phyloP scores from a whole-genome alignment of 2,888 invertebrate genomes.

The Glyphotaelius pellucidus region DNA sequence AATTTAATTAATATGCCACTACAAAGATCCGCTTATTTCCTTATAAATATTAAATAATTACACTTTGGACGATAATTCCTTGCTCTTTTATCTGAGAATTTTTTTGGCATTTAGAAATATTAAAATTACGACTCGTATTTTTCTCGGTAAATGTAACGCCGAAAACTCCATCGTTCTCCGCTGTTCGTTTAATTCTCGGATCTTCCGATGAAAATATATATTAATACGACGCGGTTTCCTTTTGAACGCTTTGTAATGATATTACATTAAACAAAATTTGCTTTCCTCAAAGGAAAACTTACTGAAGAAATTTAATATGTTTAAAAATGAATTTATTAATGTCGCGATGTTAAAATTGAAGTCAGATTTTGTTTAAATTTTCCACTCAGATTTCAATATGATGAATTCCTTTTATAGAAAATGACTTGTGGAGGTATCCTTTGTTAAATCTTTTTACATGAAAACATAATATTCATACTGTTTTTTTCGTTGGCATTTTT shows the following conservation, averaged over 20 bases:
- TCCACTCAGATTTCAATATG: neutral
- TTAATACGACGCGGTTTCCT: slow-evolving; percentile 28
- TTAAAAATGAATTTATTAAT: slow-evolving; percentile 24
- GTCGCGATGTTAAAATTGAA: neutral
- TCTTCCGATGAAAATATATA: slow-evolving; percentile 37
- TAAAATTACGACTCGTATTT: slow-evolving; percentile 28
- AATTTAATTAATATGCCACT: slow-evolving; percentile 57
- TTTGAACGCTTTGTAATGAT: slow-evolving; percentile 47
- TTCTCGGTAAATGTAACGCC: neutral
- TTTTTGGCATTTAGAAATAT: slow-evolving; percentile 38
- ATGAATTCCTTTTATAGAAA: neutral
- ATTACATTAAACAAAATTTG: slow-evolving; percentile 33
- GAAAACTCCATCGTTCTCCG: slow-evolving; percentile 26
- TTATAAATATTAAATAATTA: slow-evolving; percentile 46
- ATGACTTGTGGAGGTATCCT: neutral
- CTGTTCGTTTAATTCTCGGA: slow-evolving; percentile 35
- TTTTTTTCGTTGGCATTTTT: neutral
- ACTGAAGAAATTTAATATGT: slow-evolving; percentile 26
- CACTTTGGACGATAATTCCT: neutral
- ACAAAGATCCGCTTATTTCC: slow-evolving; percentile 33
- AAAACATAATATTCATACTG: neutral
- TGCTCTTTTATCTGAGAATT: slow-evolving; percentile 13
- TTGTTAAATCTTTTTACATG: neutral
- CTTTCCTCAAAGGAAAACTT: slow-evolving; percentile 25
- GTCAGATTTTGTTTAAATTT: neutral